phyloP scores from a whole-genome alignment of 1,140 invertebrate species.

The Bombus confusus region DNA sequence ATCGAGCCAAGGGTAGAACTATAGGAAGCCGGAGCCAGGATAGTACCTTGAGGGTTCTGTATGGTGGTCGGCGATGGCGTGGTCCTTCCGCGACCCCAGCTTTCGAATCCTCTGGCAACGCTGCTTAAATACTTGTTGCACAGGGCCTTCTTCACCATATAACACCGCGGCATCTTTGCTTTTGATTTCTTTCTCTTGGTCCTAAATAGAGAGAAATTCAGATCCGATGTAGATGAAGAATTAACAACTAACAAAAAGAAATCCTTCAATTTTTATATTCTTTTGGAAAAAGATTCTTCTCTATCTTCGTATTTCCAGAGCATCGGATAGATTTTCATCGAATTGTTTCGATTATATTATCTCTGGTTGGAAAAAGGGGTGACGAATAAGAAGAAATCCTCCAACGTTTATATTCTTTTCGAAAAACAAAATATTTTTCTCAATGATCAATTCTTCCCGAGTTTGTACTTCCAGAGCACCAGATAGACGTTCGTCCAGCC shows the following conservation, averaged over 20 bases:
- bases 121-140: constrained; percentile 83
- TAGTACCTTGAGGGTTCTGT: constrained; percentile 66
- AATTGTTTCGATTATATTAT: background rate
- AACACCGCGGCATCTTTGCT: constrained; percentile 83
- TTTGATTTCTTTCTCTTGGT: constrained; percentile 10
- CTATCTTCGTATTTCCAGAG: background rate
- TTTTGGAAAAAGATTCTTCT: background rate
- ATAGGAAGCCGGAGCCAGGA: background rate
- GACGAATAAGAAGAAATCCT: background rate
- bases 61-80: constrained; percentile 72
- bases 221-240: background rate
- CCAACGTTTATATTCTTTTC: background rate
- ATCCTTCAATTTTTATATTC: background rate
- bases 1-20: background rate
- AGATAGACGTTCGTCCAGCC: background rate
- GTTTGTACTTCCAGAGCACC: background rate
- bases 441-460: background rate
- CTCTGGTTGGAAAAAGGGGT: background rate
- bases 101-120: constrained; percentile 78
- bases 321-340: background rate
- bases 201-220: background rate
- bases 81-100: constrained; percentile 75
- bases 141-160: constrained; percentile 84
- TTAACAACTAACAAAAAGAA: background rate
- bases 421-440: background rate